These are phyloP conservation scores for Drosophila sp. DNA, from an alignment of 1,140 invertebrate genomes.

Conservation along the genomic window DNA sequence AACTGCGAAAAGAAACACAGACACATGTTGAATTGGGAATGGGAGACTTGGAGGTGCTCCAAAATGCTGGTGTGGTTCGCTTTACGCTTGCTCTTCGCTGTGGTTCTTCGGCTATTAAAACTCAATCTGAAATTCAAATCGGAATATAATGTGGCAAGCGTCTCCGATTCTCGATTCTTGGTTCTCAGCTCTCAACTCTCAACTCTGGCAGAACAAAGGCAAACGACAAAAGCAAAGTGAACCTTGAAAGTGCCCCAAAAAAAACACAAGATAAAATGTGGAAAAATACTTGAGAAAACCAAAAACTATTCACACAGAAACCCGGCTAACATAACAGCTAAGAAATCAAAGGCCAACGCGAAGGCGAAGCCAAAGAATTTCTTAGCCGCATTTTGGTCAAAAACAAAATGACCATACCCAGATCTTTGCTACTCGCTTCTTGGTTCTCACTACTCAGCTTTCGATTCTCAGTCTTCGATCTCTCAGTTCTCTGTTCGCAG, in stretches of 20 bases:
- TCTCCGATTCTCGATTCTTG: no score
- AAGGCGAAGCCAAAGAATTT: constrained; percentile 62
- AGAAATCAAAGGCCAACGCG: constrained; percentile 57
- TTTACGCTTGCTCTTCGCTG: not conserved
- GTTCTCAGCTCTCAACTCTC: no score
- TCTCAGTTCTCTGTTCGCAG: not conserved
- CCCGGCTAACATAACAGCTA: constrained; percentile 1
- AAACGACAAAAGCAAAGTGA: constrained; percentile 56
- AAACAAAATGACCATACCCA: constrained; percentile 40
- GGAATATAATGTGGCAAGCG: constrained; percentile 67
- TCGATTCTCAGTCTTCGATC: constrained; percentile 2
- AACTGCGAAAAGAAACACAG: constrained; percentile 68
- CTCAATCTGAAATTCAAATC: constrained; percentile 84
- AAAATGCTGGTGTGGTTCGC: constrained; percentile 76
- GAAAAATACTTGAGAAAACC: constrained; percentile 27
- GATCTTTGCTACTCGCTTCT: no score
- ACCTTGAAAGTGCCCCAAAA: constrained; percentile 58
- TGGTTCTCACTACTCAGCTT: no score
- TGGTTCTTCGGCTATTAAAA: constrained; percentile 73
- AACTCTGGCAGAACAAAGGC: constrained; percentile 58
- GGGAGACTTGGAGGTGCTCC: constrained; percentile 14
- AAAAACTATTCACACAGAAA: constrained; percentile 63
- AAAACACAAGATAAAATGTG: not conserved
- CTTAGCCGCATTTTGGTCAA: constrained; percentile 62
- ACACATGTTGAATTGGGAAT: no score